A percentile compares a stretch with the other conserved stretches of the same genome.
Evolutionary conservation across 2,113 vertebrate species (phyloP).

Genomic region (Centropristis striata): DNA sequence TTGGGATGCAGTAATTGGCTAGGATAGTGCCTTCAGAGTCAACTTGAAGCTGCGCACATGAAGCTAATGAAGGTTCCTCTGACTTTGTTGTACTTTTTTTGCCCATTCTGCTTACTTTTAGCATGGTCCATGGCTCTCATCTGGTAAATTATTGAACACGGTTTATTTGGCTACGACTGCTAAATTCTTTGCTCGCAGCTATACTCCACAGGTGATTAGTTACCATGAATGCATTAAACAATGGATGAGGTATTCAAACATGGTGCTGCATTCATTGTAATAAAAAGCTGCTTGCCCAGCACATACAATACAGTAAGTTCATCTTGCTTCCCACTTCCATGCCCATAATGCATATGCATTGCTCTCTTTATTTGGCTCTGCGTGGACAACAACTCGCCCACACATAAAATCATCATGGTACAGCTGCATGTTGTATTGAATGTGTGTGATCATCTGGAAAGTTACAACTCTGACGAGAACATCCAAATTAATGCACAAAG

Average conservation of each 20-base stretch:
- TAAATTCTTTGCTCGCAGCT: conserved; percentile 55
- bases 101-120: conserved; percentile 61
- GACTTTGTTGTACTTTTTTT: conserved; percentile 60
- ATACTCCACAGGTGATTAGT: conserved; percentile 61
- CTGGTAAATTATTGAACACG: conserved; percentile 71
- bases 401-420: background rate
- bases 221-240: conserved; percentile 53
- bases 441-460: conserved; percentile 2
- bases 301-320: conserved; percentile 2
- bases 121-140: conserved; percentile 32
- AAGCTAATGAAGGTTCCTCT: conserved; percentile 69
- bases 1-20: conserved; percentile 79
- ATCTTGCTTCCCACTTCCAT: background rate
- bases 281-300: conserved; percentile 20
- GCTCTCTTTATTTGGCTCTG: background rate
- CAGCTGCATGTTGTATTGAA: conserved; percentile 1
- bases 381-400: background rate
- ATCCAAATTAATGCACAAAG: background rate
- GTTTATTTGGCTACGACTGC: conserved; percentile 50
- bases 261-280: conserved; percentile 11
- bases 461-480: conserved; percentile 8
- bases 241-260: conserved; percentile 46
- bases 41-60: conserved; percentile 53
- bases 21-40: conserved; percentile 70
- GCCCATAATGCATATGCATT: background rate